Evolutionary conservation across 1,140 invertebrate species (phyloP).

Genomic region (Mactra quadrangularis): DNA sequence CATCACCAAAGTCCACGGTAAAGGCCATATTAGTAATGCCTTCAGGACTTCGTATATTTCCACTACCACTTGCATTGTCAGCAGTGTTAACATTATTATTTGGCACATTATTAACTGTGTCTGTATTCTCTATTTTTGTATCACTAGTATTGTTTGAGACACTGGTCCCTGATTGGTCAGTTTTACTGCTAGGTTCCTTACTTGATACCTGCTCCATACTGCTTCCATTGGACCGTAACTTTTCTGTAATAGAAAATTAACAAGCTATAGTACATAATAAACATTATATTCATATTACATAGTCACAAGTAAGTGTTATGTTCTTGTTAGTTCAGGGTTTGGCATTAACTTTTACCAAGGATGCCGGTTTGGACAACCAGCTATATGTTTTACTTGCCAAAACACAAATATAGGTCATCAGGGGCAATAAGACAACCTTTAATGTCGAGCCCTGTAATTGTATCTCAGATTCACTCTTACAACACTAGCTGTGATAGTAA

Average conservation of each 20-base stretch:
- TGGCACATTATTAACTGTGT: slow-evolving; percentile 48
- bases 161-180: slow-evolving; percentile 15
- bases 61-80: background rate
- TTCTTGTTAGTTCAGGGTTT: too few relatives aligned
- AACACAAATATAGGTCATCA: too few relatives aligned
- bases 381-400: too few relatives aligned
- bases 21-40: slow-evolving; percentile 81
- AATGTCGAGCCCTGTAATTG: too few relatives aligned
- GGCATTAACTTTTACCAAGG: too few relatives aligned
- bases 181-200: background rate
- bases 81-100: slow-evolving; percentile 15
- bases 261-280: too few relatives aligned
- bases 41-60: slow-evolving; percentile 20
- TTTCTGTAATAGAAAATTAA: slow-evolving; percentile 34
- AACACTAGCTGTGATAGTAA: too few relatives aligned
- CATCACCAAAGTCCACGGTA: slow-evolving; percentile 84
- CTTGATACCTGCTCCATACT: slow-evolving; percentile 33
- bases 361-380: too few relatives aligned
- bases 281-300: background rate
- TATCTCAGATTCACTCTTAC: too few relatives aligned
- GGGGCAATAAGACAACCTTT: too few relatives aligned
- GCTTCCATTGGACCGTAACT: slow-evolving; percentile 38
- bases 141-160: slow-evolving; percentile 41
- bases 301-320: too few relatives aligned
- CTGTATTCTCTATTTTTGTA: slow-evolving; percentile 6